Evolutionary conservation across 2,888 invertebrate genomes (phyloP).

Genomic region (Augochlorella aurata): DNA sequence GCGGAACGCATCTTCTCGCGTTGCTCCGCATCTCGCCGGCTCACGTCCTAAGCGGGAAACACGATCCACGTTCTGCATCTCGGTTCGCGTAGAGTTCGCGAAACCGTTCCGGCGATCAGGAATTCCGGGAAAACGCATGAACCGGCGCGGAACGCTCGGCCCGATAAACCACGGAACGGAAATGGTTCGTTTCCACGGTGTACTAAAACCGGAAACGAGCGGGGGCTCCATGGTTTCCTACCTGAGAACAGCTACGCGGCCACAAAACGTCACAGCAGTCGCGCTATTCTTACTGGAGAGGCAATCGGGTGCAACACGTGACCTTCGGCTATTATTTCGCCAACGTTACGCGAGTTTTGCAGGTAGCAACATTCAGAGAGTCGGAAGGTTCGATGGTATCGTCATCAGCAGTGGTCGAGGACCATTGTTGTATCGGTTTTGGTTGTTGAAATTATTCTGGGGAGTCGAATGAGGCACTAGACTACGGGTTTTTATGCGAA

Average conservation of each 20-base stretch:
- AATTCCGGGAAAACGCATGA: constrained; percentile 51
- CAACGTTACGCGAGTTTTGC: no score
- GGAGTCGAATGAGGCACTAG: no score
- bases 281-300: no score
- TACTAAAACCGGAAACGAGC: constrained; percentile 27
- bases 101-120: constrained; percentile 2
- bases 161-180: constrained; percentile 44
- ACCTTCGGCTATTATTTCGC: no score
- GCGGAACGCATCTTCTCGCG: constrained; percentile 14
- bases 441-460: no score
- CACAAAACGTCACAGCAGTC: neutral
- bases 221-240: neutral
- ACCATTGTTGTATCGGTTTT: no score
- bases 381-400: no score
- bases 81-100: neutral
- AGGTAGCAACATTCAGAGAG: no score
- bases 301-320: no score
- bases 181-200: constrained; percentile 32
- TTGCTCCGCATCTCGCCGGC: neutral
- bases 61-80: constrained; percentile 8
- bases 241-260: neutral
- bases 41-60: constrained; percentile 19
- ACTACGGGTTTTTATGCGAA: no score
- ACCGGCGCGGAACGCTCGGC: constrained; percentile 31
- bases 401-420: no score